Conservation (phyloP, 2,113 vertebrate genomes). For the Silurus meridionalis region DNA sequence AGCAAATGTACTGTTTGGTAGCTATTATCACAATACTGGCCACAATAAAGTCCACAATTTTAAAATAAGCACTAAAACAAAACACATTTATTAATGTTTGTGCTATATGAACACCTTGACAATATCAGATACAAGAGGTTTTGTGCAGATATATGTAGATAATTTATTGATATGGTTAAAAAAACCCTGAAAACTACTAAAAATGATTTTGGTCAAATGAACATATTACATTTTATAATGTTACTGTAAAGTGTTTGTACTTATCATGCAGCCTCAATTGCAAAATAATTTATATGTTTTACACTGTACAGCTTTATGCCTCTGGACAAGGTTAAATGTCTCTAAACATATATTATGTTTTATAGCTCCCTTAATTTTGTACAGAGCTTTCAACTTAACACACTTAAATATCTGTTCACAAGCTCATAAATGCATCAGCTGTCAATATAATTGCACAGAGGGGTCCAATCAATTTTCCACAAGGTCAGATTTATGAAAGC, state of each 20-base stretch:
- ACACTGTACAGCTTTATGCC: neutral
- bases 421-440: conserved; percentile 44
- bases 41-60: neutral
- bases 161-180: neutral
- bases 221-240: neutral
- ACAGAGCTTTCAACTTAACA: conserved; percentile 31
- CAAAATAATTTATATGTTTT: neutral
- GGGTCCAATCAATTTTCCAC: conserved; percentile 23
- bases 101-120: neutral
- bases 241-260: neutral
- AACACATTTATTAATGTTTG: neutral
- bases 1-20: neutral
- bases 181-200: neutral
- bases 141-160: neutral
- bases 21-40: neutral
- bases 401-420: conserved; percentile 27
- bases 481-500: conserved; percentile 21
- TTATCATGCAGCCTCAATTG: neutral
- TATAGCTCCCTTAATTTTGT: conserved; percentile 3
- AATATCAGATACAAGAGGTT: neutral
- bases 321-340: neutral
- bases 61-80: neutral
- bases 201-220: neutral
- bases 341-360: conserved; percentile 7
- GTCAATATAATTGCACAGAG: conserved; percentile 32